Base-by-base conservation (phyloP, 2,797 vertebrate species). In the Myripristis murdjan region DNA sequence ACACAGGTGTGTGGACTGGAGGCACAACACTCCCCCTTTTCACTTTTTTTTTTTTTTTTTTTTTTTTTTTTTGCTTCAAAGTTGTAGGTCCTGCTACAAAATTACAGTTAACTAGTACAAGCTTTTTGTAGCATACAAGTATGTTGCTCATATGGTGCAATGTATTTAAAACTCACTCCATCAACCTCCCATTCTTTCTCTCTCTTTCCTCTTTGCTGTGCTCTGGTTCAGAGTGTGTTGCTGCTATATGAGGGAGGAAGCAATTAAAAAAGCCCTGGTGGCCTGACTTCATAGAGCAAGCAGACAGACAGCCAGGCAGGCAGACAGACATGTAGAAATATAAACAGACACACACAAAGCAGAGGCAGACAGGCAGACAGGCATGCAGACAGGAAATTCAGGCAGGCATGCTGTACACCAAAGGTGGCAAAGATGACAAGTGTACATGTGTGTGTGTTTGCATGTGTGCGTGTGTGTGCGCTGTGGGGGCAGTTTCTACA, bases 231-330 rank as follows among this genome's bases (percentile, higher is more conserved):
- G 69, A 52, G 76, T 82, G 76, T 83, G 84, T 81, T 82, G 78
- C 74, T 83, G 68, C 70, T 81, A 70, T 60, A 75, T 83, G 85
- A 85, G 74, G 85, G 87, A 91, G 90, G 92, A 93, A 94, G 88
- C 88, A 90, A 93, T 91, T 91, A 87, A 87, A 82, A 83, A 88
- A 81, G 64, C 77, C 87, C 82, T 83, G 92, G 93, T 94, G 94
- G 91, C 81, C 84, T 70, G 75, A 87, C 90, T 87, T 90, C 82
- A 90, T 77, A 90, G 84, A 72, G 75, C 55, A 64, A 62, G 73
- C 81, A 86, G 79, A 70, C 73, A 89, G 87, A 82, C 84, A 90
- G 86, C 87, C 86, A 91, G 85, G 72, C 82, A 88, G 73, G 81
- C 82, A 91, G 89, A 86, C 83, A 87, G 57, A 77, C 65, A 56